Conservation (phyloP, 2,113 vertebrate genomes). For the Siphamia tubifer region DNA sequence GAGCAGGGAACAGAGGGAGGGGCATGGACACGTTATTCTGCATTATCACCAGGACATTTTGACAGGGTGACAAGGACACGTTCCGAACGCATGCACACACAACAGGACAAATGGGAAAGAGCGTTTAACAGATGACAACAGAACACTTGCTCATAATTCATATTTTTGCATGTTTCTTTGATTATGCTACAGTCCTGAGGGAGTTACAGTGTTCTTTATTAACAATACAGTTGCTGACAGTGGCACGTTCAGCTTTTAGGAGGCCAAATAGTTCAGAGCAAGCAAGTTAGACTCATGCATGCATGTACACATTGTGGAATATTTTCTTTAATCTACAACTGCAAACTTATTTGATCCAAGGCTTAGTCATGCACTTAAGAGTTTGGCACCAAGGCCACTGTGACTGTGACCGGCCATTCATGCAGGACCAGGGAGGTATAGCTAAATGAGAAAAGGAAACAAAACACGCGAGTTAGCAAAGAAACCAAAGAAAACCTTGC, state of each 20-base stretch:
- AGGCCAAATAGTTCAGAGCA: constrained; percentile 79
- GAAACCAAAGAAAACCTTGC: not conserved
- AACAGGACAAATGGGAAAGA: constrained; percentile 14
- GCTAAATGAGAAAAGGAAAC: not conserved
- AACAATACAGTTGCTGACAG: constrained; percentile 34
- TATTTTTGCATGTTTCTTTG: constrained; percentile 27
- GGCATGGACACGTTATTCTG: constrained; percentile 26
- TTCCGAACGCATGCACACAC: constrained; percentile 23
- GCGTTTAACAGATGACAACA: constrained; percentile 31
- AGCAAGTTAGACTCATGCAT: constrained; percentile 62
- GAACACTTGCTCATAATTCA: not conserved
- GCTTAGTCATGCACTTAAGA: constrained; percentile 1
- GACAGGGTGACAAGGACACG: constrained; percentile 19
- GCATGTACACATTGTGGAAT: not conserved
- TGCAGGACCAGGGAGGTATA: not conserved
- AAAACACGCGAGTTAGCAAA: not conserved
- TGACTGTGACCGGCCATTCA: not conserved
- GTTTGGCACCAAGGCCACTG: constrained; percentile 19
- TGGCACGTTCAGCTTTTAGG: constrained; percentile 61
- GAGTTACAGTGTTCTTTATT: constrained; percentile 5
- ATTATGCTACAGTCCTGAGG: not conserved
- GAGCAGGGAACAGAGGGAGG: constrained; percentile 20
- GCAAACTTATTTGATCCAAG: constrained; percentile 28
- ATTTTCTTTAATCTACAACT: constrained; percentile 9
- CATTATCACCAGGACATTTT: constrained; percentile 41